Percentiles rank a stretch among this genome's conserved stretches.
phyloP scores from a whole-genome alignment of 2,113 vertebrate genomes.

The Microtus richardsoni region DNA sequence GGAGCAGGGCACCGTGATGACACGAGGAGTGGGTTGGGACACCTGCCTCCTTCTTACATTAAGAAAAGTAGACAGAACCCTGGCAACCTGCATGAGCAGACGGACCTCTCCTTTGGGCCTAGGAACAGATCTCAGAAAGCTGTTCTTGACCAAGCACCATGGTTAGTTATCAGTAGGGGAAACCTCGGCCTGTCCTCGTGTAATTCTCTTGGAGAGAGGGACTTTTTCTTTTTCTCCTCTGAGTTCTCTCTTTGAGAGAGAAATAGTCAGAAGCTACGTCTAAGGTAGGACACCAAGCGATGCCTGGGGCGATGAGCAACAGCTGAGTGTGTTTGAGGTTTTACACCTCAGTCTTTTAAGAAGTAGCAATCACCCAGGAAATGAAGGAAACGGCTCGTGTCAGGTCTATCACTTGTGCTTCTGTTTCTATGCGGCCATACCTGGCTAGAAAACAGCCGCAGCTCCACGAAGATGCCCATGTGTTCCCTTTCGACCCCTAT shows the following conservation, averaged over 20 bases:
- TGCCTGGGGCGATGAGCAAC: background rate
- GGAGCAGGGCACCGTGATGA: background rate
- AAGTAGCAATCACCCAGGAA: background rate
- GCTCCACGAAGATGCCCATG: background rate
- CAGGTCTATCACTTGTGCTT: background rate
- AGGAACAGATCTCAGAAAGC: background rate
- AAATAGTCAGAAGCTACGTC: background rate
- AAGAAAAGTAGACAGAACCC: background rate
- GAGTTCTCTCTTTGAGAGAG: background rate
- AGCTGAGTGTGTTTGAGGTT: background rate
- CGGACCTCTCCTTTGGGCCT: background rate
- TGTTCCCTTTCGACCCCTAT: background rate
- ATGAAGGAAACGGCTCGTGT: background rate
- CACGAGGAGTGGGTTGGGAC: no score
- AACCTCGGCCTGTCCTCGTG: accelerated
- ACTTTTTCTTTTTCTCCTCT: background rate
- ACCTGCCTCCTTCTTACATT: no score
- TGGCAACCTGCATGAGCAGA: background rate
- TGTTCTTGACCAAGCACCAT: no score
- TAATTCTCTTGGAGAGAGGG: background rate
- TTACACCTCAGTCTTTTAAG: background rate
- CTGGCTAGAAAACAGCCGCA: background rate
- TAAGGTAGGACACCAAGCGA: background rate
- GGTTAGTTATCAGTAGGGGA: background rate
- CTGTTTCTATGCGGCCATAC: background rate